phyloP scores from a whole-genome alignment of 2,797 vertebrate species.

The Channallabes apus region DNA sequence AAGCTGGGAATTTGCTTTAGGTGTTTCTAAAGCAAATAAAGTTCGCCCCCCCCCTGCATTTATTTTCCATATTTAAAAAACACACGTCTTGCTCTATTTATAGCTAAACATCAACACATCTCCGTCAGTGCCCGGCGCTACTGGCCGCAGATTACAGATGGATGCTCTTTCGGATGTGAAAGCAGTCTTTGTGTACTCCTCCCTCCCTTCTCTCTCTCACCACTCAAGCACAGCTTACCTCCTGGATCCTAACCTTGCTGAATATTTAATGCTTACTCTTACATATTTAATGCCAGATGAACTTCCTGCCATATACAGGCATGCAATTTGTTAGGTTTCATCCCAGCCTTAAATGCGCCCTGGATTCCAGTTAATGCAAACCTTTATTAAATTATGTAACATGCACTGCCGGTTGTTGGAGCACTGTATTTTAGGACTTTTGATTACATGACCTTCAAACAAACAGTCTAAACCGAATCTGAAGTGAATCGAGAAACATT shows the following conservation, averaged over 20 bases:
- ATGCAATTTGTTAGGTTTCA: conserved; percentile 15
- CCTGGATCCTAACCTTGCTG: conserved; percentile 55
- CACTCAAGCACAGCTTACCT: conserved; percentile 38
- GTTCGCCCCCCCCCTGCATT: background rate
- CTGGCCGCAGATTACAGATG: conserved; percentile 27
- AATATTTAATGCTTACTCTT: conserved; percentile 53
- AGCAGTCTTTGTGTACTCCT: conserved; percentile 31
- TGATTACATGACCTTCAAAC: background rate
- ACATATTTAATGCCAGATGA: conserved; percentile 52
- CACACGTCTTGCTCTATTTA: background rate
- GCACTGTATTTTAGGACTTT: background rate
- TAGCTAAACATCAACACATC: conserved; percentile 26
- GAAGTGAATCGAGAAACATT: background rate
- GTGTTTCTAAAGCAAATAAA: background rate
- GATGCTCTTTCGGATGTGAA: conserved; percentile 41
- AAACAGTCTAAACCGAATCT: background rate
- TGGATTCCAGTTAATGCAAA: conserved; percentile 34
- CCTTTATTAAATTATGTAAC: conserved; percentile 18
- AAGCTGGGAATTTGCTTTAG: background rate
- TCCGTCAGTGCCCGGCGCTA: background rate
- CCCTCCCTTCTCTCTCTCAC: conserved; percentile 15
- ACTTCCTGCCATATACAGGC: conserved; percentile 41
- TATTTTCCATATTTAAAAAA: background rate
- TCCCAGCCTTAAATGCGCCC: background rate
- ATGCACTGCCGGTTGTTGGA: background rate